Base-by-base conservation (phyloP, 2,113 vertebrate species). In the Morone saxatilis region DNA sequence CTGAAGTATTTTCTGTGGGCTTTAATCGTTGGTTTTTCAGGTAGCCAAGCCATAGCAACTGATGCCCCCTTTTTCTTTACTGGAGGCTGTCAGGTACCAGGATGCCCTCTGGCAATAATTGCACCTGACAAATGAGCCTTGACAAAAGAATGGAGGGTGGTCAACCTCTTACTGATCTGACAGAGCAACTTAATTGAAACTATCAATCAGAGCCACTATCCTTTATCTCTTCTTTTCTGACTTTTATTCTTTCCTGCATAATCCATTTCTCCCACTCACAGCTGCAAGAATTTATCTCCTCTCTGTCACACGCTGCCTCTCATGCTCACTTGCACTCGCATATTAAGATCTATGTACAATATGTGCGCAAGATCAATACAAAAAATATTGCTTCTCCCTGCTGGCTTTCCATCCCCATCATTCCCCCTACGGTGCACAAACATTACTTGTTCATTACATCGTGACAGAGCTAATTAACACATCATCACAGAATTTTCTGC, bases 111-210 rank as follows among this genome's bases (percentile, higher is more conserved):
- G 77, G 88, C 80, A 86, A 89, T 90, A 86, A 92, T 85, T 91
- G 81, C 83, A 92, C 86, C 88, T 87, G 92, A 92, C 89, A 92
- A 94, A 94, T 91, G 87, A 93, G 87, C 70, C 88, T 78, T 75
- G 88, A 89, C 89, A 90, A 92, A 90, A 67, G 73, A 93, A 92
- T 90, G 81, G 89, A 91, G 86, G 91, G 86, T 86, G 93, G 92
- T 92, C 81, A 88, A 71, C 72, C 89, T 77, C 83, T 86, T 76
- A 86, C 87, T 80, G 80, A 93, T 93, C 87, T 92, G 91, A 92
- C 85, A 78, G 74, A 81, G 81, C n/a, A 75, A 84, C 81, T 86
- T 95, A 95, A 94, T 95, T 94, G 92, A 93, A 93, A 90, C 88
- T 86, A 94, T 95, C 93, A 95, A 93, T 94, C 93, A 93, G 79